phyloP scores from a whole-genome alignment of 92 coral and sea anemone genomes.

The Porites evermanni region DNA sequence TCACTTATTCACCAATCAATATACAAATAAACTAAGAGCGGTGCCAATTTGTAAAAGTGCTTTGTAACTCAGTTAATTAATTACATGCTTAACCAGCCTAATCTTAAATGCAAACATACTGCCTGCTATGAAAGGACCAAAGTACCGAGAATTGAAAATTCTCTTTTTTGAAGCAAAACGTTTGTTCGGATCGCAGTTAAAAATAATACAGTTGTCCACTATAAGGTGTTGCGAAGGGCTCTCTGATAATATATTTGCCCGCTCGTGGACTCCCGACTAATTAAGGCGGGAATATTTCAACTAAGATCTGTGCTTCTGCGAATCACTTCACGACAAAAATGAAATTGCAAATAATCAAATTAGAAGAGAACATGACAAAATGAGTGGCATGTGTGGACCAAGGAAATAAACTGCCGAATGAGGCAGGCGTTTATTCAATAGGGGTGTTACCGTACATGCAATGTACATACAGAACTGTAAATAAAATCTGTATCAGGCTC shows the following conservation, averaged over 20 bases:
- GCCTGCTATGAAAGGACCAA: not conserved
- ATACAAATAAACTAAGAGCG: slow-evolving; percentile 7
- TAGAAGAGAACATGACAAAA: not conserved
- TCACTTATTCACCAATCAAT: not conserved
- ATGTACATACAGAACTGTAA: slow-evolving; percentile 19
- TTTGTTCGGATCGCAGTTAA: not conserved
- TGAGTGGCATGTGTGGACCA: not conserved
- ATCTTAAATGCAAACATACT: slow-evolving; percentile 42
- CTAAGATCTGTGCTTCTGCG: not conserved
- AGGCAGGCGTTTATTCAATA: slow-evolving; percentile 8
- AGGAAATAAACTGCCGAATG: not conserved
- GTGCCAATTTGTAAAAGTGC: not conserved
- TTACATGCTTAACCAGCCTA: slow-evolving; percentile 32
- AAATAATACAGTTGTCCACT: not conserved
- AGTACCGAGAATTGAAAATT: not conserved
- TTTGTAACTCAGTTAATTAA: slow-evolving; percentile 11
- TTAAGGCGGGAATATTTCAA: slow-evolving; percentile 53
- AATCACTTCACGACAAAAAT: not conserved
- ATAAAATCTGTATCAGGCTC: slow-evolving; percentile 2
- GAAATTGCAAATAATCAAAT: not conserved
- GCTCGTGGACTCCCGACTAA: slow-evolving; percentile 31
- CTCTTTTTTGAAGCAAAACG: not conserved
- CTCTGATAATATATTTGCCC: slow-evolving; percentile 33
- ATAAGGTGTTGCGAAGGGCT: not conserved
- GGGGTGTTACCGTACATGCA: slow-evolving; percentile 35